A percentile compares a stretch with the other conserved stretches of the same genome.
These are phyloP conservation scores for Ophion slaviceki DNA, from an alignment of 2,888 invertebrate species.

Conservation along the genomic window DNA sequence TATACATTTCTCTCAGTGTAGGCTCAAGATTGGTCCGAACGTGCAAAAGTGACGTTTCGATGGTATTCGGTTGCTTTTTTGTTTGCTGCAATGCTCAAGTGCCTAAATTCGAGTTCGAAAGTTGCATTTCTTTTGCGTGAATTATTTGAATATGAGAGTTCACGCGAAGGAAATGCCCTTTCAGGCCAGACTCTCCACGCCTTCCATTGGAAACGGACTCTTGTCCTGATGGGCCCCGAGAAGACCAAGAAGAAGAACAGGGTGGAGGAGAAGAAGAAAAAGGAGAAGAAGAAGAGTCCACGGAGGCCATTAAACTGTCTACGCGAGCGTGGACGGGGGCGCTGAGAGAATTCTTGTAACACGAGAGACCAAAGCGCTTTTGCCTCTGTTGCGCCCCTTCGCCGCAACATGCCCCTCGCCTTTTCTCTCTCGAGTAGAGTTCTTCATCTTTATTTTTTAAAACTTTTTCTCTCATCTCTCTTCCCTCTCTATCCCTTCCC, in stretches of 20 bases:
- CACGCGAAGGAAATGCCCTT: slow-evolving; percentile 13
- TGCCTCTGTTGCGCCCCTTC: slow-evolving; percentile 51
- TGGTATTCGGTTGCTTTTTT: not conserved
- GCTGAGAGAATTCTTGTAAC: slow-evolving; percentile 77
- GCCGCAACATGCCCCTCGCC: slow-evolving; percentile 57
- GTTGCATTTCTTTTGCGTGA: not conserved
- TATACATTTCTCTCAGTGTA: no score
- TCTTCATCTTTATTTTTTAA: slow-evolving; percentile 63
- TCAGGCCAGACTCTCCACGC: slow-evolving; percentile 66
- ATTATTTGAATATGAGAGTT: slow-evolving; percentile 15
- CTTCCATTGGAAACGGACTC: slow-evolving; percentile 77
- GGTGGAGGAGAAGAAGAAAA: slow-evolving; percentile 49
- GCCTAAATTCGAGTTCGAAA: not conserved
- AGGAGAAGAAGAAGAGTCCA: slow-evolving; percentile 69
- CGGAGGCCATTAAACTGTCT: slow-evolving; percentile 81
- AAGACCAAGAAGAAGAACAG: slow-evolving; percentile 56
- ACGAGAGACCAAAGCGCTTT: slow-evolving; percentile 68
- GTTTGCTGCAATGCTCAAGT: not conserved
- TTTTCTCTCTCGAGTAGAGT: slow-evolving; percentile 45
- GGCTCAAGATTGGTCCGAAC: not conserved
- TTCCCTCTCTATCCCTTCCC: slow-evolving; percentile 62
- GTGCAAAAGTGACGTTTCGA: not conserved
- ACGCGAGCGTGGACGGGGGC: slow-evolving; percentile 71
- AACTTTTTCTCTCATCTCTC: slow-evolving; percentile 70
- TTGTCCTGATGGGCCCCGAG: slow-evolving; percentile 73